These are phyloP conservation scores for Drosophila ezoana DNA, from an alignment of 2,888 invertebrate genomes.

Conservation along the genomic window DNA sequence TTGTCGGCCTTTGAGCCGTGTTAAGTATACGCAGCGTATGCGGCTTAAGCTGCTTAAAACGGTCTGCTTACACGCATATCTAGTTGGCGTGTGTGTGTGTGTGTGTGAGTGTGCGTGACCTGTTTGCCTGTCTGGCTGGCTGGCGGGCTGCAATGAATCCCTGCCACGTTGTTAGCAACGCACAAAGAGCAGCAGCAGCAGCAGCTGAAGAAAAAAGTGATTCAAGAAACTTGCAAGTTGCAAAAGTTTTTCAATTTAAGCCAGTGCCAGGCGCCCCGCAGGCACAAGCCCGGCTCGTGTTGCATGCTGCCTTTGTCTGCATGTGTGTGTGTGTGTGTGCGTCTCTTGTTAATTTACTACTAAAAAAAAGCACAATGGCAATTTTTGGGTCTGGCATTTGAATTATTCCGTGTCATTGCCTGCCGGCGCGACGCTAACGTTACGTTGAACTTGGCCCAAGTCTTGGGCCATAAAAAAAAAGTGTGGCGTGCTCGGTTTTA, in stretches of 20 bases:
- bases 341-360: constrained; percentile 71
- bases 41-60: constrained; percentile 25
- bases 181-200: constrained; percentile 15
- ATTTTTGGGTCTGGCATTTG: constrained; percentile 51
- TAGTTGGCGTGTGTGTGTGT: constrained; percentile 19
- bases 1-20: constrained; percentile 17
- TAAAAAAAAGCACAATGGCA: constrained; percentile 64
- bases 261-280: constrained; percentile 25
- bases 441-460: constrained; percentile 45
- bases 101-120: constrained; percentile 25
- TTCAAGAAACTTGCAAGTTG: constrained; percentile 67
- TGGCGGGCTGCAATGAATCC: constrained; percentile 64
- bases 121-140: constrained; percentile 36
- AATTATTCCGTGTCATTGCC: constrained; percentile 68
- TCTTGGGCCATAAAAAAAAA: constrained; percentile 1
- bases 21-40: constrained; percentile 36
- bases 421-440: constrained; percentile 47
- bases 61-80: constrained; percentile 33
- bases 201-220: constrained; percentile 23
- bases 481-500: constrained; percentile 31
- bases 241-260: constrained; percentile 77
- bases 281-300: constrained; percentile 6
- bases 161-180: constrained; percentile 47
- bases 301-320: constrained; percentile 16
- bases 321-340: constrained; percentile 18